A percentile compares a stretch with the other conserved stretches of the same genome.
Conservation (phyloP, 2,113 vertebrate genomes). For the Epinephelus moara region DNA sequence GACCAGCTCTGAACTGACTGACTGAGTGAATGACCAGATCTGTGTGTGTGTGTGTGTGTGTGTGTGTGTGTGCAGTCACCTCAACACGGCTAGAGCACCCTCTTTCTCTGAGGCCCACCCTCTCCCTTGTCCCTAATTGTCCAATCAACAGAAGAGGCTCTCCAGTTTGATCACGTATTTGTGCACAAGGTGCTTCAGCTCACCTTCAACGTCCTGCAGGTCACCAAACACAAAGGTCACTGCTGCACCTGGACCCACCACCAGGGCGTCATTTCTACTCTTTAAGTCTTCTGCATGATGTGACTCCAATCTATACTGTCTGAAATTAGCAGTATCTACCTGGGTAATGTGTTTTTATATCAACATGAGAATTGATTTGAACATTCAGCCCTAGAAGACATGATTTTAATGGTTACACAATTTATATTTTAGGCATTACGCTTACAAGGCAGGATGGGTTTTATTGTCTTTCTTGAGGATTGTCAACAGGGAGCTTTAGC, state of each 20-base stretch:
- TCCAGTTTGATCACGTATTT: constrained; percentile 55
- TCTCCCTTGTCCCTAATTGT: constrained; percentile 60
- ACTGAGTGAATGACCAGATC: constrained; percentile 22
- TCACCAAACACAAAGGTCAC: constrained; percentile 3
- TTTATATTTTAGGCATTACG: too few relatives aligned
- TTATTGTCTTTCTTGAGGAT: too few relatives aligned
- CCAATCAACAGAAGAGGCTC: constrained; percentile 78
- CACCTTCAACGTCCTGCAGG: constrained; percentile 53
- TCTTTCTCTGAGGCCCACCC: neutral
- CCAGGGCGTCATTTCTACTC: neutral
- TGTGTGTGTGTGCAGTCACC: constrained; percentile 27
- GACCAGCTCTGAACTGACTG: constrained; percentile 47
- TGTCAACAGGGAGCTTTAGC: too few relatives aligned
- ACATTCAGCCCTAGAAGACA: neutral
- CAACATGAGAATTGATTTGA: neutral
- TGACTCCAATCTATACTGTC: neutral
- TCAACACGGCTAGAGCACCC: neutral
- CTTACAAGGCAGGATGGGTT: too few relatives aligned
- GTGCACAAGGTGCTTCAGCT: constrained; percentile 51
- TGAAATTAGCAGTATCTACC: neutral
- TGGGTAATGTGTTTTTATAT: neutral
- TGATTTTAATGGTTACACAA: neutral
- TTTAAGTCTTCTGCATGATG: neutral
- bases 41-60: constrained; percentile 21
- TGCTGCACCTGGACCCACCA: neutral